Evolutionary conservation across 1,140 invertebrate genomes (phyloP).

Genomic region (Penaeus chinensis): DNA sequence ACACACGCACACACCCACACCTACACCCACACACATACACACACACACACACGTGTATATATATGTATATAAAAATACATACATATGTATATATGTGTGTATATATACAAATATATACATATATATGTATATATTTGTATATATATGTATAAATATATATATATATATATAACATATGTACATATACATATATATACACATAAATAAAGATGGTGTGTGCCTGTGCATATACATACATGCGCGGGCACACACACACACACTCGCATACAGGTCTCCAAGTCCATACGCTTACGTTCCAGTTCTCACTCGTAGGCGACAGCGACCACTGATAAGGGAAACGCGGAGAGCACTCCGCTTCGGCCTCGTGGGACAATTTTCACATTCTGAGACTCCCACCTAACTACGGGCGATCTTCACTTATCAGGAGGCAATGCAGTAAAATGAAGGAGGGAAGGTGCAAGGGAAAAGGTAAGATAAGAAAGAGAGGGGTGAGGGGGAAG

Average conservation of each 20-base stretch:
- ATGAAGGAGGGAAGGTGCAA: no score
- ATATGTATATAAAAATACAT: neutral
- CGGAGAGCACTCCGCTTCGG: no score
- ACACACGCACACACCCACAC: no score
- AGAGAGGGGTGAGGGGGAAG: no score
- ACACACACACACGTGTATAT: neutral
- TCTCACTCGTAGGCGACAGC: neutral
- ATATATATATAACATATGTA: neutral
- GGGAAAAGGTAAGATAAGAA: no score
- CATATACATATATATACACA: neutral
- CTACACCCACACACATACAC: no score
- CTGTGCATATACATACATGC: neutral
- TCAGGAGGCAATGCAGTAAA: no score
- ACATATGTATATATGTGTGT: constrained; percentile 20
- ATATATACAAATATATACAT: constrained; percentile 22
- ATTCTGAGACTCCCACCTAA: no score
- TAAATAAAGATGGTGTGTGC: neutral
- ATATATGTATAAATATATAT: neutral
- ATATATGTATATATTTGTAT: constrained; percentile 13
- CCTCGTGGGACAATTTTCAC: no score
- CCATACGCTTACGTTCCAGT: neutral
- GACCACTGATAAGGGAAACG: no score
- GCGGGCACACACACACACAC: neutral
- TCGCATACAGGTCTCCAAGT: no score
- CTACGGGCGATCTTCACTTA: no score